phyloP scores from a whole-genome alignment of 2,113 vertebrate species.

The Gracilinanus agilis region DNA sequence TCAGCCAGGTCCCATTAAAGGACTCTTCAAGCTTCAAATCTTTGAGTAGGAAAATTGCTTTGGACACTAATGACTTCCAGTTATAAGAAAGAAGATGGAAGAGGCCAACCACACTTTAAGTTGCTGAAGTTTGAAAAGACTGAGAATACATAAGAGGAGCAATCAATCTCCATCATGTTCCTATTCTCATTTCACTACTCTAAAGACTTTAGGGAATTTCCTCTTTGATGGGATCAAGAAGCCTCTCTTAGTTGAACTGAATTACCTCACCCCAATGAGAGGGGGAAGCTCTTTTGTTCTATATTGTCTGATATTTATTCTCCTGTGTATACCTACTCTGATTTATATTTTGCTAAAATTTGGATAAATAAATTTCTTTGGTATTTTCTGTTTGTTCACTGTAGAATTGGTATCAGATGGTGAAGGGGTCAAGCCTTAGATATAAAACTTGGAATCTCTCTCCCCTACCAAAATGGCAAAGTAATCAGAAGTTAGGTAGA shows the following conservation, averaged over 20 bases:
- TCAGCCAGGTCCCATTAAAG: not conserved
- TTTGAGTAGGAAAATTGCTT: not conserved
- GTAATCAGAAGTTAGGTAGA: not conserved
- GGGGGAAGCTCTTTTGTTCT: not conserved
- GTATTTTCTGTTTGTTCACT: not conserved
- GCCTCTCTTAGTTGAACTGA: not conserved
- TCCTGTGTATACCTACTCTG: not conserved
- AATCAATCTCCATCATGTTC: not conserved
- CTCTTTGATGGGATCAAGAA: not conserved
- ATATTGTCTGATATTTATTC: not conserved
- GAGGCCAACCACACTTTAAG: not conserved
- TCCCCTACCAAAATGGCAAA: not conserved
- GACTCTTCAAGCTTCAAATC: not conserved
- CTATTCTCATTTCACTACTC: not conserved
- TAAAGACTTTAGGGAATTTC: not conserved
- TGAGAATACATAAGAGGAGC: not conserved
- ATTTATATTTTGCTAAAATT: not conserved
- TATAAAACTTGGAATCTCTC: not conserved
- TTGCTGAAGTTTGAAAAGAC: not conserved
- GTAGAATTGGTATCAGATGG: not conserved
- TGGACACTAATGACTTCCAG: not conserved
- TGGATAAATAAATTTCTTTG: not conserved
- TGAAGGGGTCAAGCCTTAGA: not conserved
- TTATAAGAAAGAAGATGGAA: not conserved
- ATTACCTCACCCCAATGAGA: not conserved